Evolutionary conservation across 2,888 invertebrate genomes (phyloP).

Genomic region (Drosophila monieri): DNA sequence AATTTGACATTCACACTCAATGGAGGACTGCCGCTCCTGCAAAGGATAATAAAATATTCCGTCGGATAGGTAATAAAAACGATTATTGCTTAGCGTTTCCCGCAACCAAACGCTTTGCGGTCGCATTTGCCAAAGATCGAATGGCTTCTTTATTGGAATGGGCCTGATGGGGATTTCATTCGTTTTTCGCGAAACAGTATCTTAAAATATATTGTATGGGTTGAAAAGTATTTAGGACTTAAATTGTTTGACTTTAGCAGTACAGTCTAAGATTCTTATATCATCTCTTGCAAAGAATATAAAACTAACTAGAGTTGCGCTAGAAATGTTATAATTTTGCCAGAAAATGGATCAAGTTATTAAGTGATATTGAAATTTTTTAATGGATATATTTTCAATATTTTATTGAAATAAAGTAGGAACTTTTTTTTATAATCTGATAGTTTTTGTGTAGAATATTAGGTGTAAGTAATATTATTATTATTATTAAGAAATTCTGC

Average conservation of each 20-base stretch:
- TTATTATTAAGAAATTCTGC: no score
- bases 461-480: no score
- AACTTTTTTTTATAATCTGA: no score
- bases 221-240: background rate
- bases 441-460: no score
- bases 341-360: no score
- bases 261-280: no score
- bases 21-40: slow-evolving; percentile 49
- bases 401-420: no score
- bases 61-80: slow-evolving; percentile 72
- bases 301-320: no score
- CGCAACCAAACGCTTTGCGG: slow-evolving; percentile 42
- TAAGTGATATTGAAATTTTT: no score
- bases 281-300: no score
- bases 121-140: slow-evolving; percentile 30
- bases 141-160: slow-evolving; percentile 28
- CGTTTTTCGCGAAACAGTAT: background rate
- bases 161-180: slow-evolving; percentile 15
- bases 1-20: slow-evolving; percentile 57
- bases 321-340: no score
- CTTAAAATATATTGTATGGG: background rate
- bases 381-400: no score
- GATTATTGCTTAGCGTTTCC: slow-evolving; percentile 59
- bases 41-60: slow-evolving; percentile 77
- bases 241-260: background rate